A percentile compares a stretch with the other conserved stretches of the same genome.
Conservation (phyloP, 2,797 vertebrate genomes). For the Cyclura pinguis region DNA sequence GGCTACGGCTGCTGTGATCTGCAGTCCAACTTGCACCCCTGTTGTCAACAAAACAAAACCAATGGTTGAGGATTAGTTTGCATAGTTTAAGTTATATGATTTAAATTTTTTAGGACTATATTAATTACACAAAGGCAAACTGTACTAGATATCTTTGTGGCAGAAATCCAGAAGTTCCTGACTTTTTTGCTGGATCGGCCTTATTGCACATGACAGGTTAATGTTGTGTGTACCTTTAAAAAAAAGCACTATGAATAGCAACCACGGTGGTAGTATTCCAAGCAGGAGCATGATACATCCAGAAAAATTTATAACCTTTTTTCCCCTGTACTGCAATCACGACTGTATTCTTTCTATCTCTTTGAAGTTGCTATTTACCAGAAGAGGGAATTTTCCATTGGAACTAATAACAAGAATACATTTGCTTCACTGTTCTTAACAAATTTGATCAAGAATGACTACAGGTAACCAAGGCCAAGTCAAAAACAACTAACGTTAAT, state of each 20-base stretch:
- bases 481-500: background rate
- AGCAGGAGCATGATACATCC: background rate
- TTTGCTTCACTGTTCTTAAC: background rate
- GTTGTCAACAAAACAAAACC: background rate
- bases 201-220: background rate
- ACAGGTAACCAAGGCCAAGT: background rate
- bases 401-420: background rate
- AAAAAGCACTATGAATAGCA: background rate
- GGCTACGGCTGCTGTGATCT: too few relatives aligned
- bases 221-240: background rate
- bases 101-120: background rate
- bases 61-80: background rate
- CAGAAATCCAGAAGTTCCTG: background rate
- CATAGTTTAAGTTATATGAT: background rate
- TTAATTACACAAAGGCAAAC: background rate
- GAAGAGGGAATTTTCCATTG: background rate
- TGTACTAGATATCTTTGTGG: background rate
- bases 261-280: background rate
- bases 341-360: background rate
- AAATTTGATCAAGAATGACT: background rate
- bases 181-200: background rate
- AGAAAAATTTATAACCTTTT: background rate
- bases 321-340: background rate
- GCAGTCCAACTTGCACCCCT: too few relatives aligned
- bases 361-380: background rate